Evolutionary conservation across 2,888 invertebrate species (phyloP).

Genomic region (Andrena trimmerana): DNA sequence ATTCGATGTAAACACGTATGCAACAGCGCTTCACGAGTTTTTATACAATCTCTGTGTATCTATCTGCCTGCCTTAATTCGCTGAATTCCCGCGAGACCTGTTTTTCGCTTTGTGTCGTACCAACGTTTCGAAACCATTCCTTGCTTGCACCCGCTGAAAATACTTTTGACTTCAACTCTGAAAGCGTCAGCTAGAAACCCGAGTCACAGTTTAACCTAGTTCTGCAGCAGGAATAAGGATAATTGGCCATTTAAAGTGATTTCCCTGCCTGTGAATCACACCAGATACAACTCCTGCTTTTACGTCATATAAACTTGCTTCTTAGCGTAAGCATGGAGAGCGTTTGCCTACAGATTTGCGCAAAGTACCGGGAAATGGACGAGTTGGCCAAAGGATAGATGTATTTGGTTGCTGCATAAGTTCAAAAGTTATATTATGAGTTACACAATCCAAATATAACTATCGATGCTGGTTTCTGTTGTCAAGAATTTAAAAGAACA

Average conservation of each 20-base stretch:
- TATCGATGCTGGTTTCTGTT: no score
- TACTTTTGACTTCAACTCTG: slow-evolving; percentile 27
- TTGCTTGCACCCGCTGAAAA: slow-evolving; percentile 22
- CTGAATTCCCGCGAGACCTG: slow-evolving; percentile 18
- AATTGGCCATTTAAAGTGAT: neutral
- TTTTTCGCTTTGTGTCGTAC: neutral
- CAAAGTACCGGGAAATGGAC: no score
- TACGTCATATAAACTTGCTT: no score
- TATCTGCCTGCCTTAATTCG: slow-evolving; percentile 25
- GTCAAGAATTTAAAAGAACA: no score
- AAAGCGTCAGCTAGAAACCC: neutral
- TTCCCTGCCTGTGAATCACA: neutral
- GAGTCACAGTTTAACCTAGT: neutral
- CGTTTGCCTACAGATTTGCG: no score
- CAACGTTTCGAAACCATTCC: slow-evolving; percentile 3
- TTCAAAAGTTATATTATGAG: no score
- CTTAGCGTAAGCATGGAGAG: no score
- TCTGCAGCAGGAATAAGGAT: neutral
- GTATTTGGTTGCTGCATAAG: no score
- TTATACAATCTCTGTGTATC: neutral
- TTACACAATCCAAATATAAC: no score
- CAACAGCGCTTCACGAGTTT: slow-evolving; percentile 29
- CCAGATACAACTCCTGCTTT: neutral
- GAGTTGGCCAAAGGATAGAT: no score
- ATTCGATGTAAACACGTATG: slow-evolving; percentile 60